Evolutionary conservation across 2,113 vertebrate species (phyloP).

Genomic region (Corvus hawaiiensis): DNA sequence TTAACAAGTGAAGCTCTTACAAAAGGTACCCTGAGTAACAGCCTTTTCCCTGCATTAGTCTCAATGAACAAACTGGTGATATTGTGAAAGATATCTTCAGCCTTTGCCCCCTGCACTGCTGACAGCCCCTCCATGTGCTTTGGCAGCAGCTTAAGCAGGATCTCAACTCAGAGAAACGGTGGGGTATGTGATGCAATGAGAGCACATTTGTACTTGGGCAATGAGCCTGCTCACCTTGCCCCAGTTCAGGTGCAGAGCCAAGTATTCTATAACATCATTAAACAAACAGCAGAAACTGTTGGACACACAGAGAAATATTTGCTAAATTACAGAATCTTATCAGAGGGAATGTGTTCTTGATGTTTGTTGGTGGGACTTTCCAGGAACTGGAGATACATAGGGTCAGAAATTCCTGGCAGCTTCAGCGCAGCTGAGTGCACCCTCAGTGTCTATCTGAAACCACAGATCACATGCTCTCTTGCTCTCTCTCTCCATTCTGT

Average conservation of each 20-base stretch:
- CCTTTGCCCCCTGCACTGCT: neutral
- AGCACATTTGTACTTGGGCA: neutral
- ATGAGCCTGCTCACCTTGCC: neutral
- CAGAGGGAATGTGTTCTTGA: slow-evolving; percentile 13
- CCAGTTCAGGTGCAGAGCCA: neutral
- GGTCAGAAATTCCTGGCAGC: slow-evolving; percentile 25
- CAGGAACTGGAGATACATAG: slow-evolving; percentile 40
- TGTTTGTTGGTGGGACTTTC: slow-evolving; percentile 41
- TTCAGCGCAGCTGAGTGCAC: neutral
- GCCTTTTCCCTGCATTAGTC: neutral
- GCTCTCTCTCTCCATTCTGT: neutral
- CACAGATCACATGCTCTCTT: neutral
- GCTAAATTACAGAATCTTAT: slow-evolving; percentile 54
- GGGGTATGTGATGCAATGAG: neutral
- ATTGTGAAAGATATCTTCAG: neutral
- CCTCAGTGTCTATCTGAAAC: neutral
- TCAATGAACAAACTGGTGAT: neutral
- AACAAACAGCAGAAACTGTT: slow-evolving; percentile 49
- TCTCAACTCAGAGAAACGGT: neutral
- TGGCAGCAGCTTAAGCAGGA: neutral
- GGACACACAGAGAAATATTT: slow-evolving; percentile 52
- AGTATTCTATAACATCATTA: slow-evolving; percentile 20
- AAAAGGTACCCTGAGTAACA: neutral
- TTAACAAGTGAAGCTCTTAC: neutral
- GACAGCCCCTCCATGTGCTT: neutral